Base-by-base conservation (phyloP, 2,888 invertebrate species). In the Polydrusus tereticollis region DNA sequence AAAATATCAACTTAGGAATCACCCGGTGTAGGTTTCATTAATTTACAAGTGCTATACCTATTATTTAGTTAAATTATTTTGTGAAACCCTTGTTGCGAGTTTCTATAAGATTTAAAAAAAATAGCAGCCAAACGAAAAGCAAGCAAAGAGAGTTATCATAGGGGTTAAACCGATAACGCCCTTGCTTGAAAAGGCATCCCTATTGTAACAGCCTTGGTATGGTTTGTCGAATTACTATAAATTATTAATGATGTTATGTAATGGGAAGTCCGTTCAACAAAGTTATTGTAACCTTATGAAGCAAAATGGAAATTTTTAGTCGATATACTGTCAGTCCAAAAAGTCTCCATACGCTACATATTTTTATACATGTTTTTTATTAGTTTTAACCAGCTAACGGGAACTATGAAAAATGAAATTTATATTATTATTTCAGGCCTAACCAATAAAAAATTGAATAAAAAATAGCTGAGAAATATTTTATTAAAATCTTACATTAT, bases 221-320 rank as follows among this genome's bases (percentile, higher is more conserved):
- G 67, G 26, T 59, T 57, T 23, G 58, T 59, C 47, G 59, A 67
- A 67, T 58, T 67, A 59, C 4, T 16, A 14, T 67, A 59, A 67
- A 67, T 67, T 59, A 67, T 67, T 67, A 23, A 67, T 67, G 26
- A 16, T 52, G 20, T 23, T 41, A n/a, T 64, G 26, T 55, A 52
- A 1, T 14, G 3, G n/a, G n/a, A n/a, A 43, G 43, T 43, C 26
- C 60, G 10, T 14, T 23, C 14, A 10, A 16, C 6, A 23, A 10
- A 10, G 12, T 23, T 36, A 59, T 18, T 58, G 12, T 26, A 29
- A 26, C 26, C 43, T 23, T 55, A 8, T 8, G 8, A n/a, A n/a
- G 23, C 1, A 23, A 23, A n/a, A 50, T 12, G 3, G 50, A 21
- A 23, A n/a, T n/a, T n/a, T n/a, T n/a, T n/a, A n/a, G n/a, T n/a